Evolutionary conservation across 30 jellyfish, hydroid and myxozoan species (phyloP).

Genomic region (Hydractinia echinata): DNA sequence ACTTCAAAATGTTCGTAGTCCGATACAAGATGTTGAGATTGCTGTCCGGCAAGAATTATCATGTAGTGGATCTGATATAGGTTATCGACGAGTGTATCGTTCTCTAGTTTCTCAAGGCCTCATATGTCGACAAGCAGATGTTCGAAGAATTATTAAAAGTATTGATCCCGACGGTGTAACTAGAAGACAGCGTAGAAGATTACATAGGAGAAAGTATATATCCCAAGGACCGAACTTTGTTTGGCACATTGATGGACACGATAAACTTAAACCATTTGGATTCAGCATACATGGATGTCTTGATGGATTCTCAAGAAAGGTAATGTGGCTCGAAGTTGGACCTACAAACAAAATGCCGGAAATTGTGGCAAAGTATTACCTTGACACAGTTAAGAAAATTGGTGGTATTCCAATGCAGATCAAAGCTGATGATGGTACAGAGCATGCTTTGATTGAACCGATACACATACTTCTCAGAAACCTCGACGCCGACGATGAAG

Average conservation of each 20-base stretch:
- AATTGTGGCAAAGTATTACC: constrained; percentile 37
- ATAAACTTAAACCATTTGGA: constrained; percentile 52
- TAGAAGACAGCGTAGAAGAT: constrained; percentile 21
- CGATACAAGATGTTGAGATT: constrained; percentile 13
- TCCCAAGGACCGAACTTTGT: constrained; percentile 51
- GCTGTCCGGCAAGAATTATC: constrained; percentile 29
- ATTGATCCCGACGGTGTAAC: constrained; percentile 55
- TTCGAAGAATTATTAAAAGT: constrained; percentile 23
- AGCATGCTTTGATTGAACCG: constrained; percentile 45
- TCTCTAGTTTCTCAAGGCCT: constrained; percentile 27
- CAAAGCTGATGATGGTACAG: constrained; percentile 60
- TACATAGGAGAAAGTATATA: constrained; percentile 39
- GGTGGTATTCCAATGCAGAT: constrained; percentile 44
- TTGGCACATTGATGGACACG: constrained; percentile 62
- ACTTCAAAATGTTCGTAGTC: background rate
- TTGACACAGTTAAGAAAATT: constrained; percentile 38
- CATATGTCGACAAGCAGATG: constrained; percentile 28
- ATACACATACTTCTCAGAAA: too few species aligned
- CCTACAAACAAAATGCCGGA: constrained; percentile 41
- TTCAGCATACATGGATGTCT: constrained; percentile 56
- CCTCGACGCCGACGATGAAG: constrained; percentile 33
- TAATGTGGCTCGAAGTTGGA: constrained; percentile 54
- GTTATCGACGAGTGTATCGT: constrained; percentile 37
- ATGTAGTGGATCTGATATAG: constrained; percentile 47
- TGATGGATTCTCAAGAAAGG: constrained; percentile 58